These are phyloP conservation scores for Cervus canadensis DNA, from an alignment of 2,113 vertebrate genomes.

Conservation along the genomic window DNA sequence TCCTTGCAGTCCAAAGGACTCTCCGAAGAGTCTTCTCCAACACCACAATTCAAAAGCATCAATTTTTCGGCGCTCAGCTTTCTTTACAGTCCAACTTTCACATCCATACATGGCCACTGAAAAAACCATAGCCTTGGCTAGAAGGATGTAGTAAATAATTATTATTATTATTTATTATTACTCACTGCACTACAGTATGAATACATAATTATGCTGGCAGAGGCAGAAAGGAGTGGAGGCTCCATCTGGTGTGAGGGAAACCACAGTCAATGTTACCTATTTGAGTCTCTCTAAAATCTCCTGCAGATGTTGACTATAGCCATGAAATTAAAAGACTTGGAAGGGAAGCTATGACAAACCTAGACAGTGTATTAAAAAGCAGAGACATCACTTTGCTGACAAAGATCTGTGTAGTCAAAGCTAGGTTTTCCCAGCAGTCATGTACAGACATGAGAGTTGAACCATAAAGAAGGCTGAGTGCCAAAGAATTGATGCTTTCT, in stretches of 20 bases:
- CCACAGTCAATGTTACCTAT: neutral
- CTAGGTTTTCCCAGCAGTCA: neutral
- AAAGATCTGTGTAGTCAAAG: neutral
- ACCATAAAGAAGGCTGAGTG: neutral
- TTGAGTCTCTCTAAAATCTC: neutral
- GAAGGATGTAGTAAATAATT: too few relatives aligned
- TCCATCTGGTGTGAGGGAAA: neutral
- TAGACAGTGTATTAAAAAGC: neutral
- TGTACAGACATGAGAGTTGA: neutral
- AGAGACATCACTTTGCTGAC: neutral
- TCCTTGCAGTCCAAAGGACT: too few relatives aligned
- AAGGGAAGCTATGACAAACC: neutral
- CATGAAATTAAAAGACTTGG: neutral
- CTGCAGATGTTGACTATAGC: neutral
- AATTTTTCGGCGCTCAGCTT: too few relatives aligned
- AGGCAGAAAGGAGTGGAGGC: neutral
- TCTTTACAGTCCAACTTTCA: too few relatives aligned
- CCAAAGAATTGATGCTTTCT: neutral
- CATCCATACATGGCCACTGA: too few relatives aligned
- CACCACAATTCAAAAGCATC: too few relatives aligned
- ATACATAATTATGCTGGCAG: neutral
- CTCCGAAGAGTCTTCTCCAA: too few relatives aligned
- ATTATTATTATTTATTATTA: neutral
- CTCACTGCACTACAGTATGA: rapidly evolving
- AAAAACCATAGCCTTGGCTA: too few relatives aligned